phyloP scores from a whole-genome alignment of 1,140 invertebrate genomes.

The Drosophila mauritiana region DNA sequence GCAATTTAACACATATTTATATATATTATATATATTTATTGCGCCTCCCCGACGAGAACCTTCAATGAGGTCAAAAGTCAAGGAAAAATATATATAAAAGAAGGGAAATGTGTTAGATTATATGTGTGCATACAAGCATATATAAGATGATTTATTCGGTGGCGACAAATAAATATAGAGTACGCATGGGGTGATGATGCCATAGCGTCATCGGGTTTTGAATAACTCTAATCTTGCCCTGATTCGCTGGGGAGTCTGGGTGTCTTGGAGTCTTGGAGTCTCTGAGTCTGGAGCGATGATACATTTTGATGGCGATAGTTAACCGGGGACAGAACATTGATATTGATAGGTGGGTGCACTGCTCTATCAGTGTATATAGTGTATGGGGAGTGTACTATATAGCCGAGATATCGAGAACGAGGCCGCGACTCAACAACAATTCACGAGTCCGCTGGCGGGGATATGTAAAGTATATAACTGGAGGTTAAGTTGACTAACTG shows the following conservation, averaged over 20 bases:
- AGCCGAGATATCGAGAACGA: background rate
- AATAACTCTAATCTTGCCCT: conserved; percentile 1
- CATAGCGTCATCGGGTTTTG: conserved; percentile 5
- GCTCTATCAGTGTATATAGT: conserved; percentile 8
- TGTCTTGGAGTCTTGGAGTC: background rate
- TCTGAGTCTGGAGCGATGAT: conserved; percentile 6
- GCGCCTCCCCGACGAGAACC: conserved; percentile 13
- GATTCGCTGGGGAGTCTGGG: background rate
- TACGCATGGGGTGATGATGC: conserved; percentile 9
- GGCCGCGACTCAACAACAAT: conserved; percentile 22
- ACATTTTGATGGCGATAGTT: conserved; percentile 3
- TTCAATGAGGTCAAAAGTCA: conserved; percentile 28
- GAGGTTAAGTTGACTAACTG: conserved; percentile 23
- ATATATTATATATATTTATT: conserved; percentile 2
- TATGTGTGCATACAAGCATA: conserved; percentile 22
- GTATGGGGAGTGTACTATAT: background rate
- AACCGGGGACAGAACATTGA: conserved; percentile 23
- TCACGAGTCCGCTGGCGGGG: conserved; percentile 25
- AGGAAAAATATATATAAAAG: conserved; percentile 21
- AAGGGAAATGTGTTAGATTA: conserved; percentile 20
- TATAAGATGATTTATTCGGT: conserved; percentile 18
- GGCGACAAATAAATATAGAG: conserved; percentile 6
- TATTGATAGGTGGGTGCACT: conserved; percentile 24
- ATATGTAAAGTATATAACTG: background rate
- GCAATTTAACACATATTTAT: conserved; percentile 12